Conservation (phyloP, 2,888 invertebrate genomes). For the Alsophila aescularia region DNA sequence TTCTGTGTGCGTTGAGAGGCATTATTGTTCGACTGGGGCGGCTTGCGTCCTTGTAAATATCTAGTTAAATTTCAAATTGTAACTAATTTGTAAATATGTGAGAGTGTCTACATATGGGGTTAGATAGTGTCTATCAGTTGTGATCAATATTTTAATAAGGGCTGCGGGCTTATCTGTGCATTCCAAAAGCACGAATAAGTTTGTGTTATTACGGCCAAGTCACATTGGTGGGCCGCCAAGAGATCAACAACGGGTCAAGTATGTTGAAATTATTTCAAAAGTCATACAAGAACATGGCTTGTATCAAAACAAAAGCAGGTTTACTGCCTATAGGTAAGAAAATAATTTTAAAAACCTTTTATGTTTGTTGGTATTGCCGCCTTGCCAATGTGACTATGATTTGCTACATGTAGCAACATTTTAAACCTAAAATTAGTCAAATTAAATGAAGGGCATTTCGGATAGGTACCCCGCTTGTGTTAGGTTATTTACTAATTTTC, state of each 20-base stretch:
- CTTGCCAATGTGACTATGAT: conserved; percentile 7
- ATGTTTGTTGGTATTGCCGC: not conserved
- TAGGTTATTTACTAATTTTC: conserved; percentile 41
- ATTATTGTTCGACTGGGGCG: not conserved
- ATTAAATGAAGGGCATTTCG: conserved; percentile 70
- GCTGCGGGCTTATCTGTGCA: conserved; percentile 7
- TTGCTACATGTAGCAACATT: not conserved
- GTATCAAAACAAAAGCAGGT: no score
- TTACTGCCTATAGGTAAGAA: not conserved
- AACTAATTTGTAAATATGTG: conserved; percentile 75
- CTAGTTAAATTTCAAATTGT: conserved; percentile 75
- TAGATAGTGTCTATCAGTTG: conserved; percentile 58
- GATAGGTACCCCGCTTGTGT: conserved; percentile 69
- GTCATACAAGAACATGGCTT: no score
- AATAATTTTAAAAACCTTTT: not conserved
- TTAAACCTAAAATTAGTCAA: conserved; percentile 57
- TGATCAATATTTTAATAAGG: conserved; percentile 24
- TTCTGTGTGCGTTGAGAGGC: not conserved
- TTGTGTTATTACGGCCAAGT: conserved; percentile 6
- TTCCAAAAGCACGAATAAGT: not conserved
- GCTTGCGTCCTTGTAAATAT: conserved; percentile 63
- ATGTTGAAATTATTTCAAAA: no score
- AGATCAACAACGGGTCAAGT: no score
- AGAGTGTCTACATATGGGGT: conserved; percentile 59
- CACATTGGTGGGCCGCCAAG: conserved; percentile 17